Percentiles rank a stretch among this genome's conserved stretches.
phyloP scores from a whole-genome alignment of 2,113 vertebrate genomes.

The Jaculus jaculus region DNA sequence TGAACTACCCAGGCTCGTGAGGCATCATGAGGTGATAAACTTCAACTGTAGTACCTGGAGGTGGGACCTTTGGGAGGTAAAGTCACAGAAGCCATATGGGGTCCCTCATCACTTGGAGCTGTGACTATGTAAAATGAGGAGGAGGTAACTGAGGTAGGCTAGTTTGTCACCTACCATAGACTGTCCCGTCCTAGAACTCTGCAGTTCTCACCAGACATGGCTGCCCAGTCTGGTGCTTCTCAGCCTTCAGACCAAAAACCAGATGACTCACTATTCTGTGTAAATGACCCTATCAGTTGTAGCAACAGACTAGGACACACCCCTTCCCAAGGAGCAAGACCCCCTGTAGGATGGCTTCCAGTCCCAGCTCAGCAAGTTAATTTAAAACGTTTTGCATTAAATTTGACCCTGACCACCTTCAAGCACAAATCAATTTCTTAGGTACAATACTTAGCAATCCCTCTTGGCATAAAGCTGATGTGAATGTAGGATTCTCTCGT shows the following conservation, averaged over 20 bases:
- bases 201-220: background rate
- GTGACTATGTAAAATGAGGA: background rate
- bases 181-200: background rate
- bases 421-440: slow-evolving; percentile 3
- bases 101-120: background rate
- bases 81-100: background rate
- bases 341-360: background rate
- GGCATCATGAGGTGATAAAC: background rate
- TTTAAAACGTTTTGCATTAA: background rate
- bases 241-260: background rate
- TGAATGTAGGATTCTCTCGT: background rate
- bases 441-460: background rate
- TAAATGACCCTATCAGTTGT: background rate
- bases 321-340: background rate
- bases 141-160: background rate
- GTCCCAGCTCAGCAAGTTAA: background rate
- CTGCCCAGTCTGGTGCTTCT: background rate
- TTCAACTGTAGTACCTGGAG: background rate
- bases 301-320: background rate
- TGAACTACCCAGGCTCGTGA: background rate
- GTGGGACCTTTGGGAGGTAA: background rate
- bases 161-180: too few relatives aligned
- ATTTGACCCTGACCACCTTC: background rate
- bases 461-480: background rate
- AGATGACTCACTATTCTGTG: background rate